Base-by-base conservation (phyloP, 1,140 invertebrate species). In the Drosophila nannoptera region DNA sequence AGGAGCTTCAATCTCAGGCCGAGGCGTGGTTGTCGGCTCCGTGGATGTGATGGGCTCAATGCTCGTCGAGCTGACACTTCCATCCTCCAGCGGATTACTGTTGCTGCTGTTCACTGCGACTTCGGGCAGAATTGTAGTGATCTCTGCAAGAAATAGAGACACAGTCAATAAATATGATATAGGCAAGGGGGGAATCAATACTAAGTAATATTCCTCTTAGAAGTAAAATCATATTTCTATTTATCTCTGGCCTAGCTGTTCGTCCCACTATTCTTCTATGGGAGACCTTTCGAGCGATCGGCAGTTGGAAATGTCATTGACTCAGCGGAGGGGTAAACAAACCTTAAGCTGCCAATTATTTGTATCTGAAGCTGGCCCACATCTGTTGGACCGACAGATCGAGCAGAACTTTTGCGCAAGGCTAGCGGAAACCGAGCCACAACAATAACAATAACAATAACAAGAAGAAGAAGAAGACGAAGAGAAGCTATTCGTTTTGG, bases 41-140 rank as follows among this genome's bases (percentile, higher is more conserved):
- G 87, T 88, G n/a, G 87, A 88, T 35, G 71, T 81, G 35, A 88
- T 88, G 4, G 87, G 87, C 40, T 88, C 87, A 55, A 88, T 88
- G 58, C 83, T 88, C 8, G 87, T 88, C 8, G 83, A 78, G 14
- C 82, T 71, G 54, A 82, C 50, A 29, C 75, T 71, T 6, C 76
- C 53, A 11, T 84, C 69, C 35, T 58, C 67, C 6, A 54, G 40
- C 5, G 11, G 4, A 35, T 6, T 29, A 7, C 29, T 32, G 16
- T 4, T 14, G 29, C 32, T 53, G 38, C 45, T 52, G 14, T 52
- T 56, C 0, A 45, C 29, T 0, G 8, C 14, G 12, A 4, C 9
- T 1, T 33, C 9, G 2, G 48, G 11, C 11, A 55, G 50, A 14
- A 58, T 43, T n/a, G 55, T 67, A 14, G 73, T 81, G 9, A 42